These are phyloP conservation scores for Tiphia femorata DNA, from an alignment of 2,888 invertebrate species.

Conservation along the genomic window DNA sequence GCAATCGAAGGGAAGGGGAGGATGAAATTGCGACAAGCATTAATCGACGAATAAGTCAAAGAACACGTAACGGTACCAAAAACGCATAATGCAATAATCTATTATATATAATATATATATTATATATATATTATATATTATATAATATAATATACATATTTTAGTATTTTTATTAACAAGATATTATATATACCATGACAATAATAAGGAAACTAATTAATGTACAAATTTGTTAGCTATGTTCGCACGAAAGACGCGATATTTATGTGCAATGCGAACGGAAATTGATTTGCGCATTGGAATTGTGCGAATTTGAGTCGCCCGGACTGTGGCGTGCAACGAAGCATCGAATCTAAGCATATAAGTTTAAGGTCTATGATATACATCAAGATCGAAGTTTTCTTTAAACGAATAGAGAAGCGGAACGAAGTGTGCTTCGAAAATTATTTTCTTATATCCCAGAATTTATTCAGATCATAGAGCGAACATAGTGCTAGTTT, in stretches of 20 bases:
- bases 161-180: conserved; percentile 69
- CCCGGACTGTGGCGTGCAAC: too few relatives aligned
- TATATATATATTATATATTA: conserved; percentile 23
- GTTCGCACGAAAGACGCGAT: conserved; percentile 44
- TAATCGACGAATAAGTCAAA: conserved; percentile 41
- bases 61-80: conserved; percentile 65
- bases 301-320: too few relatives aligned
- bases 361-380: too few relatives aligned
- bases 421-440: too few relatives aligned
- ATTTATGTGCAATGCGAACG: background rate
- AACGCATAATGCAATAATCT: conserved; percentile 70
- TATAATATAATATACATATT: conserved; percentile 66
- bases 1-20: conserved; percentile 8
- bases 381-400: too few relatives aligned
- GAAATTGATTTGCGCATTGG: too few relatives aligned
- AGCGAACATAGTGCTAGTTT: too few relatives aligned
- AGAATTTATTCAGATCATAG: too few relatives aligned
- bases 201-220: conserved; percentile 69
- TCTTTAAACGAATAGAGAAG: too few relatives aligned
- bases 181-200: conserved; percentile 66
- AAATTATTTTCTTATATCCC: too few relatives aligned
- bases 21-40: conserved; percentile 8
- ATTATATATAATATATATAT: conserved; percentile 59
- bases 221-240: conserved; percentile 69
- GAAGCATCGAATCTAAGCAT: too few relatives aligned